Conservation (phyloP, 2,888 invertebrate species). For the Pecten maximus region DNA sequence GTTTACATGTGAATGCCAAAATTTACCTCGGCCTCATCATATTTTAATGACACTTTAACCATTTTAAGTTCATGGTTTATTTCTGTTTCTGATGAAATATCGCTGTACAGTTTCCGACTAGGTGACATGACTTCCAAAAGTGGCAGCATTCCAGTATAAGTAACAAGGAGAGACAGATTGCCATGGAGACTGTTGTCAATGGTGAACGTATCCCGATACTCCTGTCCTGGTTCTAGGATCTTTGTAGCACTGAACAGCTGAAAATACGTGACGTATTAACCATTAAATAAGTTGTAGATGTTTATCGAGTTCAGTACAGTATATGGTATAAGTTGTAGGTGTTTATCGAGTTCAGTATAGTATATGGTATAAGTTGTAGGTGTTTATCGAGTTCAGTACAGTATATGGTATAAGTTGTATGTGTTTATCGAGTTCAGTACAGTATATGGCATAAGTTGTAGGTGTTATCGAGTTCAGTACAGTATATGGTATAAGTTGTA, state of each 20-base stretch:
- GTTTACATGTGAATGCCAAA: no score
- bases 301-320: no score
- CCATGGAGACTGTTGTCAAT: conserved; percentile 40
- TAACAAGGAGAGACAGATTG: not conserved
- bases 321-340: no score
- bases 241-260: not conserved
- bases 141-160: not conserved
- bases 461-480: no score
- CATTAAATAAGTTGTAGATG: no score
- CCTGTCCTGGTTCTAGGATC: not conserved
- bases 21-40: not conserved
- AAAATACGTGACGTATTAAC: not conserved
- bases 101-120: not conserved
- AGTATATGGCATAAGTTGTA: no score
- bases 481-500: no score
- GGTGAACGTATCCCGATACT: not conserved
- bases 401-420: no score
- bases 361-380: no score
- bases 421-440: no score
- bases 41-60: not conserved
- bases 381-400: no score
- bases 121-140: not conserved
- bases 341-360: no score
- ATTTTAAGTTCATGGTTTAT: not conserved
- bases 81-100: not conserved